phyloP scores from a whole-genome alignment of 30 jellyfish, hydroid and myxozoan species.

The Mastigias papua region DNA sequence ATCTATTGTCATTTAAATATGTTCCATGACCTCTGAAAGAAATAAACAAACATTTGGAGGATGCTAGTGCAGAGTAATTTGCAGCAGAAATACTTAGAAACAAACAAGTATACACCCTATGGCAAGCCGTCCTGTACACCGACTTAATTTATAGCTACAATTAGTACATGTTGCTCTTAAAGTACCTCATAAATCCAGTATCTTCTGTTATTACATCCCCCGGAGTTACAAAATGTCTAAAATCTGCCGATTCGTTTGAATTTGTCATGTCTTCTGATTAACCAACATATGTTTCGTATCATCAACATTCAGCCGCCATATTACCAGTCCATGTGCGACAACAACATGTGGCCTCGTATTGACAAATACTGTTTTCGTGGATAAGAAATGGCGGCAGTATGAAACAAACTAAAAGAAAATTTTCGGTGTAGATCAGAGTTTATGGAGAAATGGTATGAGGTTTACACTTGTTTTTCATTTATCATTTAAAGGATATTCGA shows the following conservation, averaged over 20 bases:
- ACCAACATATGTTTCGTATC: not conserved
- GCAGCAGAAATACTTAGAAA: too few relatives aligned
- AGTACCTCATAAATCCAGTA: constrained; percentile 92
- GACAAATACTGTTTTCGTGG: constrained; percentile 10
- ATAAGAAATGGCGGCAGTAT: constrained; percentile 28
- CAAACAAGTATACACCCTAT: too few relatives aligned
- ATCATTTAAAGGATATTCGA: too few relatives aligned
- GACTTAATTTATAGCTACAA: too few relatives aligned
- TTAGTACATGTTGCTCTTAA: not conserved
- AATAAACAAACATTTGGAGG: too few relatives aligned
- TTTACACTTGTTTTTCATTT: too few relatives aligned
- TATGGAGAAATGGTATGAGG: not conserved
- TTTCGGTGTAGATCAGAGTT: not conserved
- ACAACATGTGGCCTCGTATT: constrained; percentile 29
- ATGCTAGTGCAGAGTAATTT: too few relatives aligned
- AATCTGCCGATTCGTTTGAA: constrained; percentile 38
- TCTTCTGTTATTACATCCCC: constrained; percentile 98
- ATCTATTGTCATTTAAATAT: constrained; percentile 70
- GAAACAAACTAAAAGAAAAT: not conserved
- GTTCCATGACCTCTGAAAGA: constrained; percentile 98
- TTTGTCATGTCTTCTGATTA: not conserved
- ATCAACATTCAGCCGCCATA: constrained; percentile 1
- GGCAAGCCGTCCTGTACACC: too few relatives aligned
- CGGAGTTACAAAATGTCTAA: constrained; percentile 90
- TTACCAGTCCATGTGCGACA: constrained; percentile 24